These are phyloP conservation scores for Penaeus vannamei DNA, from an alignment of 1,140 invertebrate species.

Conservation along the genomic window DNA sequence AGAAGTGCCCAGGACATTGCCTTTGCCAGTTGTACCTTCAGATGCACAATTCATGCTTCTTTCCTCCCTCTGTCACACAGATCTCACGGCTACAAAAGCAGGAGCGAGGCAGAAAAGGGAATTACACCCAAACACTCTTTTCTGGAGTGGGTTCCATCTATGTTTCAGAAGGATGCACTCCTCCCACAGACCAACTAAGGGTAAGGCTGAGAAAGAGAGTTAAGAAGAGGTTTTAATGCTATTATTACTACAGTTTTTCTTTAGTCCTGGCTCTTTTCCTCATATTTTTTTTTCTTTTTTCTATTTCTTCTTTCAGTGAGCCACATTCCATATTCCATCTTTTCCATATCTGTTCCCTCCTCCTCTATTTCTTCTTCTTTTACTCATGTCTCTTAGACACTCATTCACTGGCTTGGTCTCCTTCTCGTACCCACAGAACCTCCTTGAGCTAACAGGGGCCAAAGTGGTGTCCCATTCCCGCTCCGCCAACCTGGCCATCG, in stretches of 20 bases:
- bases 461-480: conserved; percentile 14
- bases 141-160: conserved; percentile 40
- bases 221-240: too few relatives aligned
- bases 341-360: too few relatives aligned
- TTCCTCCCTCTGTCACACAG: neutral
- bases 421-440: conserved; percentile 4
- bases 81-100: conserved; percentile 38
- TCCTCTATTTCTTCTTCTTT: too few relatives aligned
- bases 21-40: neutral
- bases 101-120: neutral
- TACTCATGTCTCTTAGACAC: neutral
- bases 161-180: conserved; percentile 36
- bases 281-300: too few relatives aligned
- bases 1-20: too few relatives aligned
- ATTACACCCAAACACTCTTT: conserved; percentile 44
- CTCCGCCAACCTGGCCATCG: conserved; percentile 43
- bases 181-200: conserved; percentile 30
- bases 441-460: conserved; percentile 41
- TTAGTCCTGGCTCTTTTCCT: too few relatives aligned
- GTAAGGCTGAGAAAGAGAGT: neutral
- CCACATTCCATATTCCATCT: too few relatives aligned
- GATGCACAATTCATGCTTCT: neutral
- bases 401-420: neutral
- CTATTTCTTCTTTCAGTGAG: too few relatives aligned
- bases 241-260: too few relatives aligned